Conservation (phyloP, 2,113 vertebrate genomes). For the Colius striatus region DNA sequence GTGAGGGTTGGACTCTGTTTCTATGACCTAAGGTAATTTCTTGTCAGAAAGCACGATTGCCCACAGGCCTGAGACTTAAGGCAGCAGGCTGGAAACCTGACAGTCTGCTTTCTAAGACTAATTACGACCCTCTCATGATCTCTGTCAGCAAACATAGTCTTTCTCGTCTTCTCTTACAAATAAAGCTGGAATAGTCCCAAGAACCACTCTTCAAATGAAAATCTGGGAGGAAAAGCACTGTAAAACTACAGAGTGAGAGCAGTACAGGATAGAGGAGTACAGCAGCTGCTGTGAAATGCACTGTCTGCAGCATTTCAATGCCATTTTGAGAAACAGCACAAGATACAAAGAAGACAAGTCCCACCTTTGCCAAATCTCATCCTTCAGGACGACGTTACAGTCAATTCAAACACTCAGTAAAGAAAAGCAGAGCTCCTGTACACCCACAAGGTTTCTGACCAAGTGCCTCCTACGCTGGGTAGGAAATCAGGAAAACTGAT, state of each 20-base stretch:
- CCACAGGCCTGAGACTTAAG: background rate
- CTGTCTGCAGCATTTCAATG: background rate
- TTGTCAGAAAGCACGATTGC: background rate
- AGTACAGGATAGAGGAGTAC: accelerated
- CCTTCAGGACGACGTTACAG: background rate
- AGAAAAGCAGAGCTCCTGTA: background rate
- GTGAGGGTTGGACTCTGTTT: background rate
- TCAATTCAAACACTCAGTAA: background rate
- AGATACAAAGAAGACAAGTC: accelerated
- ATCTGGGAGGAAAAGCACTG: background rate
- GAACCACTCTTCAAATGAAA: background rate
- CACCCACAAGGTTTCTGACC: background rate
- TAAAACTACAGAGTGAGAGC: background rate
- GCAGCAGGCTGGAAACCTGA: background rate
- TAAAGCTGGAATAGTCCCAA: background rate
- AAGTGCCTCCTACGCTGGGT: background rate
- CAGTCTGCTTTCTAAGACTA: background rate
- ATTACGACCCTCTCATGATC: too few species aligned
- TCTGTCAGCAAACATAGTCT: background rate
- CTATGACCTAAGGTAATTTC: too few species aligned
- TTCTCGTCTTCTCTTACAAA: background rate
- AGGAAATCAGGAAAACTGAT: background rate
- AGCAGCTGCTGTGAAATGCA: background rate
- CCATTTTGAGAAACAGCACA: background rate
- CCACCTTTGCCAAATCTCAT: background rate